Conservation (phyloP, 2,113 vertebrate species). For the Lophius piscatorius region DNA sequence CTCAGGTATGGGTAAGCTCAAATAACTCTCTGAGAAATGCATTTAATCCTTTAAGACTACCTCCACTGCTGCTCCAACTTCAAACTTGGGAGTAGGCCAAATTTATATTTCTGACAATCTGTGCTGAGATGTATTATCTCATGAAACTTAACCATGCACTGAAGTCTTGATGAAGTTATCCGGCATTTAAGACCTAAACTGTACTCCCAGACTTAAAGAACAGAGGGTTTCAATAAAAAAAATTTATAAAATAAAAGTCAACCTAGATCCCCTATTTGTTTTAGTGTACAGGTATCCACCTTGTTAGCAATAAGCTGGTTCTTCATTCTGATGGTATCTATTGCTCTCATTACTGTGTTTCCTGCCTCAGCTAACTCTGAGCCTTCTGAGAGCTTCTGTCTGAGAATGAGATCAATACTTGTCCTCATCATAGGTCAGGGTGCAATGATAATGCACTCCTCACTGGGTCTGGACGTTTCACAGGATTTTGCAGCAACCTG, state of each 20-base stretch:
- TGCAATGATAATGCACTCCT: constrained; percentile 68
- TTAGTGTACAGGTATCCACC: constrained; percentile 53
- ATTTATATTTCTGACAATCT: constrained; percentile 53
- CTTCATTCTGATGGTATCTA: constrained; percentile 39
- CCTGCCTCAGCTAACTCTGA: constrained; percentile 55
- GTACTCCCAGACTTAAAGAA: constrained; percentile 31
- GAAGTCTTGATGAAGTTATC: constrained; percentile 41
- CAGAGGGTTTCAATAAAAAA: constrained; percentile 27
- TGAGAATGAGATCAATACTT: constrained; percentile 67
- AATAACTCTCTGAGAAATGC: constrained; percentile 42
- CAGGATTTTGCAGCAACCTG: constrained; percentile 32
- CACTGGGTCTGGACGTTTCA: constrained; percentile 38
- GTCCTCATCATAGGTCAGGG: constrained; percentile 65
- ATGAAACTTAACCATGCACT: constrained; percentile 18
- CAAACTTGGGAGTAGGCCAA: constrained; percentile 38
- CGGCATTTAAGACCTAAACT: constrained; percentile 31
- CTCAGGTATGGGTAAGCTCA: constrained; percentile 29
- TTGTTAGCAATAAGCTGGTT: constrained; percentile 54
- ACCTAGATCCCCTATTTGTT: constrained; percentile 42
- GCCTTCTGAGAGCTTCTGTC: constrained; percentile 61
- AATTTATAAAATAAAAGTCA: constrained; percentile 10
- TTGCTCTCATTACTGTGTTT: constrained; percentile 66
- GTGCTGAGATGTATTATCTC: constrained; percentile 37
- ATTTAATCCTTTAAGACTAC: constrained; percentile 45
- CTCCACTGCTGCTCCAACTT: constrained; percentile 39